Evolutionary conservation across 2,113 vertebrate species (phyloP).

Genomic region (Myanophis thanlyinensis): DNA sequence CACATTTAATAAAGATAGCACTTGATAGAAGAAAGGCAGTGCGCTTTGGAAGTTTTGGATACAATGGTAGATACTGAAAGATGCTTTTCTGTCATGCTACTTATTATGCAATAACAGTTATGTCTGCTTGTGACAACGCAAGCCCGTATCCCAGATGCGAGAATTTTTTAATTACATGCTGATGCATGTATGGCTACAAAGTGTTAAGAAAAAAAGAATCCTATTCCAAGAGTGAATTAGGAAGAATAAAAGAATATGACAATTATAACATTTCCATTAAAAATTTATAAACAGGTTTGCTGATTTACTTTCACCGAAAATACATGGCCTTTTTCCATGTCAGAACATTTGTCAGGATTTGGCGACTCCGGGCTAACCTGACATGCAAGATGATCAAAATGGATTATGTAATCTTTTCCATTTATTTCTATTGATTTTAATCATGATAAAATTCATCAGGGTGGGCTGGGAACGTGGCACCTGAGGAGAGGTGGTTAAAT

Average conservation of each 20-base stretch:
- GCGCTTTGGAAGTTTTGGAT: neutral
- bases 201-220: neutral
- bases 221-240: constrained; percentile 44
- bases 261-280: constrained; percentile 54
- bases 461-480: constrained; percentile 38
- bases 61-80: neutral
- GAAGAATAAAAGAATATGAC: constrained; percentile 51
- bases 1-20: neutral
- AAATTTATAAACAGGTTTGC: constrained; percentile 49
- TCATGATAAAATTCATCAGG: constrained; percentile 60
- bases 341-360: constrained; percentile 61
- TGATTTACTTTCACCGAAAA: constrained; percentile 66
- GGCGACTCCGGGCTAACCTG: constrained; percentile 59
- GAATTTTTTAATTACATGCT: neutral
- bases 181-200: neutral
- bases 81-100: constrained; percentile 15
- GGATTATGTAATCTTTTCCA: constrained; percentile 61
- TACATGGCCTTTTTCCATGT: constrained; percentile 49
- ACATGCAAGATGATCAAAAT: constrained; percentile 55
- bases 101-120: neutral
- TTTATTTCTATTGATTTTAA: constrained; percentile 62
- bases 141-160: neutral
- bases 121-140: neutral
- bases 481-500: constrained; percentile 42
- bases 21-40: accelerated